Conservation (phyloP, 2,113 vertebrate species). For the Crocuta crocuta region DNA sequence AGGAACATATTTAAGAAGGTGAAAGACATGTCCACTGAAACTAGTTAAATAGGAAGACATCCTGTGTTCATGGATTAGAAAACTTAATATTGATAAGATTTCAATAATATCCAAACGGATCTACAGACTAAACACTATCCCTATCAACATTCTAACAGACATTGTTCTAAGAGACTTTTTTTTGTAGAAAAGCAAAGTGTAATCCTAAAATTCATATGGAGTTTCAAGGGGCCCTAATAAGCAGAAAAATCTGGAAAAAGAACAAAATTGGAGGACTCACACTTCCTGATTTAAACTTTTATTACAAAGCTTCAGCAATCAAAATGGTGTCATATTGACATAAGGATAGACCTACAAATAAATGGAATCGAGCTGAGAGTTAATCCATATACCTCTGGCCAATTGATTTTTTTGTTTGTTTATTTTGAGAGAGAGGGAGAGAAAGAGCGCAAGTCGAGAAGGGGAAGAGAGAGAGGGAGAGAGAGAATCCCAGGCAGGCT, state of each 20-base stretch:
- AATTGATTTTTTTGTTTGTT: background rate
- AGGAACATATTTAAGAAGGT: background rate
- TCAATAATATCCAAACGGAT: background rate
- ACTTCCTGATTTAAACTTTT: background rate
- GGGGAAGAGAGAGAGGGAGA: no score
- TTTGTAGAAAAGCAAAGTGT: background rate
- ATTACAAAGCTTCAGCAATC: background rate
- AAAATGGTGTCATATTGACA: background rate
- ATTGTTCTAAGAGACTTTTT: background rate
- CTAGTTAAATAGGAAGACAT: background rate
- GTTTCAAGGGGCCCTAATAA: background rate
- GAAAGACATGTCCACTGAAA: background rate
- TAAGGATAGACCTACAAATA: background rate
- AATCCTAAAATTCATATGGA: background rate
- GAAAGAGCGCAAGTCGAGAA: no score
- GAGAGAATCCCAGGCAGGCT: no score
- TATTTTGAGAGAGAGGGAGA: no score
- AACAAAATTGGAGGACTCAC: background rate
- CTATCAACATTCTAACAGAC: background rate
- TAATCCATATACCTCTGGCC: background rate
- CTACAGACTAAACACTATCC: background rate
- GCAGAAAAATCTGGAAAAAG: background rate
- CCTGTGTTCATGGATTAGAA: background rate
- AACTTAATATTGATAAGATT: background rate
- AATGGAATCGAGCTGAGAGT: background rate